These are phyloP conservation scores for Geotria australis DNA, from an alignment of 2,797 vertebrate species.

Conservation along the genomic window DNA sequence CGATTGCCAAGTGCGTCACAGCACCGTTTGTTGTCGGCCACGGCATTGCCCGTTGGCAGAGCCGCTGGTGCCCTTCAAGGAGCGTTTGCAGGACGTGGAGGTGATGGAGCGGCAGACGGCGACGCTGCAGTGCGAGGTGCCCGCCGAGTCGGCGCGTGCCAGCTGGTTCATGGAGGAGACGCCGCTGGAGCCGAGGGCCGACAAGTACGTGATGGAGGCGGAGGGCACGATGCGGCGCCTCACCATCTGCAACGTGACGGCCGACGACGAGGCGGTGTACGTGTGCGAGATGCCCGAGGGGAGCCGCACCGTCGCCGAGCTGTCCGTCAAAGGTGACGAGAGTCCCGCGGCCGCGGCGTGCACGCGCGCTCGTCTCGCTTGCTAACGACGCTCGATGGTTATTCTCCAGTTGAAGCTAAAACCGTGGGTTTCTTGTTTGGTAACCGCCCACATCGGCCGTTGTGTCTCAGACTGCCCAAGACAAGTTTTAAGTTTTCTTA, in stretches of 20 bases:
- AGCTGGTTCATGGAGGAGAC: constrained; percentile 93
- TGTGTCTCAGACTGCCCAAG: no score
- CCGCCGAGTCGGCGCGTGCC: constrained; percentile 17
- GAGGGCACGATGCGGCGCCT: constrained; percentile 44
- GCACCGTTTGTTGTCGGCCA: no score
- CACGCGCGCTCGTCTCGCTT: no score
- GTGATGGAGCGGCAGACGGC: constrained; percentile 58
- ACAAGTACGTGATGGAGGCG: constrained; percentile 51
- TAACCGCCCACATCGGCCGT: no score
- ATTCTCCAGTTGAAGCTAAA: no score
- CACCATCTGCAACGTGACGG: constrained; percentile 52
- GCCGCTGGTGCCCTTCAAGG: constrained; percentile 51
- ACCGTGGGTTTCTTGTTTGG: no score
- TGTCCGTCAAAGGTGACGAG: constrained; percentile 42
- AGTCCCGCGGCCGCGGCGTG: no score
- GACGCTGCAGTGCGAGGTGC: constrained; percentile 58
- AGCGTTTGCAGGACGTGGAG: constrained; percentile 49
- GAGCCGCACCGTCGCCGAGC: constrained; percentile 80
- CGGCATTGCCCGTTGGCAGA: constrained; percentile 15
- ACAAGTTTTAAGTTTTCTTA: no score
- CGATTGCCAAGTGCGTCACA: no score
- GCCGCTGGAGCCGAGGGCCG: constrained; percentile 22
- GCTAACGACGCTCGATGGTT: no score
- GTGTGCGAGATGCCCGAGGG: constrained; percentile 88
- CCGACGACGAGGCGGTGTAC: constrained; percentile 78